These are phyloP conservation scores for Phortica okadai DNA, from an alignment of 2,888 invertebrate genomes.

Conservation along the genomic window DNA sequence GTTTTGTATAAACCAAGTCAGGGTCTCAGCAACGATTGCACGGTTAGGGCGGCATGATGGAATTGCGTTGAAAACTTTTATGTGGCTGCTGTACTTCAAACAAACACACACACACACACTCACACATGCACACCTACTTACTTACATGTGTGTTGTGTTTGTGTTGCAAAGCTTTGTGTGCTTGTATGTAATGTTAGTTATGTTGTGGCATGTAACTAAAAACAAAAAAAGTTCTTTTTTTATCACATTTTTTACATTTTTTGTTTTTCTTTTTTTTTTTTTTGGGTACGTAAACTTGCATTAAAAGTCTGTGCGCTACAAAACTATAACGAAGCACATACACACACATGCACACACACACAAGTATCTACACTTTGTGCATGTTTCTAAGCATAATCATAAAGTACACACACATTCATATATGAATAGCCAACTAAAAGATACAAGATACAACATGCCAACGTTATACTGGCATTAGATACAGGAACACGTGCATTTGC, in stretches of 20 bases:
- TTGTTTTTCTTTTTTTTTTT: background rate
- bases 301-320: background rate
- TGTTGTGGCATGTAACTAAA: background rate
- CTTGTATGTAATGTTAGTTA: background rate
- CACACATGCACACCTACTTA: background rate
- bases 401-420: slow-evolving; percentile 20
- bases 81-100: background rate
- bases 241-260: background rate
- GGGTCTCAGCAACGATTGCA: background rate
- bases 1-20: slow-evolving; percentile 30
- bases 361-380: background rate
- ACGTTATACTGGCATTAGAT: background rate
- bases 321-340: background rate
- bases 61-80: background rate
- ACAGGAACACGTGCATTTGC: background rate
- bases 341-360: background rate
- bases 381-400: slow-evolving; percentile 26
- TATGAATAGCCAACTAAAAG: background rate
- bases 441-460: background rate
- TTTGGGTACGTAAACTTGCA: background rate
- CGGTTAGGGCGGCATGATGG: background rate
- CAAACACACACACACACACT: background rate
- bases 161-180: background rate
- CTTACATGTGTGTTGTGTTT: background rate
- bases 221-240: background rate